Conservation (phyloP, 2,797 vertebrate genomes). For the Falco naumanni region DNA sequence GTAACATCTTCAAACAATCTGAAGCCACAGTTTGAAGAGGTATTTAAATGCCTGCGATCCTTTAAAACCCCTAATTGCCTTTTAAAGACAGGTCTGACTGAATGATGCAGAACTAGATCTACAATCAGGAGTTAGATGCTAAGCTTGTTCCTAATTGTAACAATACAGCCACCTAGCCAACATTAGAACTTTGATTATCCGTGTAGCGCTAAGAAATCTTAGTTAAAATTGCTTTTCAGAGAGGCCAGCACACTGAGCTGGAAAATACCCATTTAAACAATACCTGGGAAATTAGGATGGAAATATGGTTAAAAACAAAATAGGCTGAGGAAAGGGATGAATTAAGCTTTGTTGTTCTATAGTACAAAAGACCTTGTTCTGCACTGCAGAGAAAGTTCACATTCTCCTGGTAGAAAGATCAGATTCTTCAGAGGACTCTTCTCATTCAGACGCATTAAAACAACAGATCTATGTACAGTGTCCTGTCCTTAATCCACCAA, state of each 20-base stretch:
- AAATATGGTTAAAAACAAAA: not conserved
- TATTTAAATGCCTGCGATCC: not conserved
- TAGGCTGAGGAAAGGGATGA: not conserved
- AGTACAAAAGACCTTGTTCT: not conserved
- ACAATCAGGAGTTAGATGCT: not conserved
- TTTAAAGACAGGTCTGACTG: not conserved
- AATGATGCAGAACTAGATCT: not conserved
- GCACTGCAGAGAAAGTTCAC: not conserved
- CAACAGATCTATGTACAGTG: not conserved
- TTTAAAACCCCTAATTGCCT: not conserved
- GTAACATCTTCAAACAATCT: not conserved
- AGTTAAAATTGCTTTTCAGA: not conserved
- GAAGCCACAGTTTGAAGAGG: not conserved
- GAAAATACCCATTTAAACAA: not conserved
- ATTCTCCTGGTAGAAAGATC: not conserved
- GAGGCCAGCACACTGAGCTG: not conserved
- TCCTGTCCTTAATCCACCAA: not conserved
- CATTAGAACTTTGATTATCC: not conserved
- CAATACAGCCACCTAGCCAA: not conserved
- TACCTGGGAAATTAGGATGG: not conserved
- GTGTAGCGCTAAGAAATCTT: fast-evolving
- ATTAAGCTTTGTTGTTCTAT: not conserved
- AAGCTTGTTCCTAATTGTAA: not conserved
- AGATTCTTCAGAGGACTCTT: not conserved
- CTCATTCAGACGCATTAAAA: not conserved